Evolutionary conservation across 2,113 vertebrate species (phyloP), one percentile per base, ranked within the genome.

Genomic region (Microcebus tavaratra): DNA sequence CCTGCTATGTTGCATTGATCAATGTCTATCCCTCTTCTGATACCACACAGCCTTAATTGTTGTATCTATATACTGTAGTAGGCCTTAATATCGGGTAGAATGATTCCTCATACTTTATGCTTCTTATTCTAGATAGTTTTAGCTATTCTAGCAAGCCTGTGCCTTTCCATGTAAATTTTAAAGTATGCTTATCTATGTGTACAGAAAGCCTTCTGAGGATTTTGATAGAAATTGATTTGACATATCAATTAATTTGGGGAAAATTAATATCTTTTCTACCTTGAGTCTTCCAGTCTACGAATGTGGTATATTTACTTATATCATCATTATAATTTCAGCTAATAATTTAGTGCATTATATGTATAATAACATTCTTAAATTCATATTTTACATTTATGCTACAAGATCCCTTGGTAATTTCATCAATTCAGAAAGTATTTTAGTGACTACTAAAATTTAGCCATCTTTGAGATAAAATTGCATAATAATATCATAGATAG

Each of bases 301-400:
- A 67, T 25, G 55, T 73, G 3, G 25, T 81, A 65, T 45, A 18
- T 48, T 57, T 75, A 50, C 23, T 92, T 45, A 61, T 8, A 80
- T 57, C 2, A 67, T 63, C 0, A 53, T 29, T 20, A 48, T 97
- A 48, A 91, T 95, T 93, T 85, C 3, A 78, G 31, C 20, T 96
- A 27, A 94, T 39, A 85, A 55, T 90, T 61, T 84, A 88, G 55
- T 97, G 53, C 80, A 75, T 88, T 63, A 3, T 50, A 48, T 88
- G 31, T 29, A 29, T 90, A 78, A 88, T 75, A 94, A 90, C 65
- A 95, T 36, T 95, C 93, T 18, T 8, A 87, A 95, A 85, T 91
- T 82, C 89, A 68, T 91, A 9, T 84, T 91, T 82, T 78, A 73
- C 10, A 5, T 76, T 96, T 89, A 75, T 78, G 55, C 29, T 81